These are phyloP conservation scores for Palloptera scutellata DNA, from an alignment of 2,888 invertebrate genomes.

Conservation along the genomic window DNA sequence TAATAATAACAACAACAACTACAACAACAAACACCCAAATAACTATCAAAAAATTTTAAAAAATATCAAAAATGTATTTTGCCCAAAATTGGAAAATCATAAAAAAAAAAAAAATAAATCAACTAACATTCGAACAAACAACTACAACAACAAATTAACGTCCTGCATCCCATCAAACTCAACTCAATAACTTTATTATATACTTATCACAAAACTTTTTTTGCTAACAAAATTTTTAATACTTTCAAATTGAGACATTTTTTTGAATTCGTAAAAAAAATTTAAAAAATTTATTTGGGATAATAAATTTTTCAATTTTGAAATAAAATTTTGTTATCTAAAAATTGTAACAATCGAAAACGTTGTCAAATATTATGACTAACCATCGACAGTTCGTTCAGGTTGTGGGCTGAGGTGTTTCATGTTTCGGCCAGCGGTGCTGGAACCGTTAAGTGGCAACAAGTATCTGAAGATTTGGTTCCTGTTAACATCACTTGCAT, in stretches of 20 bases:
- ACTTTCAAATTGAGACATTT: slow-evolving; percentile 14
- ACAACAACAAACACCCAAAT: slow-evolving; percentile 33
- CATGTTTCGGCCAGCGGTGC: slow-evolving; percentile 94
- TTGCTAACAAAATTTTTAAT: slow-evolving; percentile 10
- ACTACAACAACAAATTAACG: slow-evolving; percentile 29
- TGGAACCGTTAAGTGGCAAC: slow-evolving; percentile 96
- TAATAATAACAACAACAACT: slow-evolving; percentile 37
- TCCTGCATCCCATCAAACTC: slow-evolving; percentile 12
- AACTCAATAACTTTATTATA: slow-evolving; percentile 6
- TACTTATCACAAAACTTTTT: not conserved
- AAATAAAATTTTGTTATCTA: slow-evolving; percentile 19
- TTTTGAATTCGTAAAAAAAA: slow-evolving; percentile 12
- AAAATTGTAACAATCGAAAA: slow-evolving; percentile 18
- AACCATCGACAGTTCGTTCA: slow-evolving; percentile 66
- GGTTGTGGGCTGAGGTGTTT: slow-evolving; percentile 98
- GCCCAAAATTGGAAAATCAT: slow-evolving; percentile 24
- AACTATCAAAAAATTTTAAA: slow-evolving; percentile 28
- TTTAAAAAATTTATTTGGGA: slow-evolving; percentile 35
- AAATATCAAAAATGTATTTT: slow-evolving; percentile 30
- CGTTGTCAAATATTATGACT: slow-evolving; percentile 35
- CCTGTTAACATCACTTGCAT: slow-evolving; percentile 98
- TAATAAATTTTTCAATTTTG: slow-evolving; percentile 14
- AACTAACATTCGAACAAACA: slow-evolving; percentile 14
- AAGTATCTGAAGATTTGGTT: slow-evolving; percentile 97
- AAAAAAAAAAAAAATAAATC: slow-evolving; percentile 9